Evolutionary conservation across 2,113 vertebrate species (phyloP), one percentile per base, ranked within the genome.

Genomic region (Bucco capensis): DNA sequence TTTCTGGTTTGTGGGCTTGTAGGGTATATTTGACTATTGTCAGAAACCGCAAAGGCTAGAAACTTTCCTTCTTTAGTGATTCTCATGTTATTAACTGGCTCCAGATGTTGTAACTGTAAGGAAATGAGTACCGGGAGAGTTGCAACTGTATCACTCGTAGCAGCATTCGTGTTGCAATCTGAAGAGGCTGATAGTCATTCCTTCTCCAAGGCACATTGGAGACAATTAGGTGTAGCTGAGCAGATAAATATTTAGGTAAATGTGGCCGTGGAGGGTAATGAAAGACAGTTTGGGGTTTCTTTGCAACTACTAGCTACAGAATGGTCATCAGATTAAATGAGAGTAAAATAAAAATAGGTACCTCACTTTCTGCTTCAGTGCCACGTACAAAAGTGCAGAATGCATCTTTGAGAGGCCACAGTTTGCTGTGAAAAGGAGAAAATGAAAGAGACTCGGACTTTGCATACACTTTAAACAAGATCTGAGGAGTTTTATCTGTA

Each of bases 1-100:
- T 77, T 88, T 94, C 73, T 93, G 69, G 44, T 84, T 86, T 95
- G 66, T 67, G 70, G 80, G 73, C 50, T 90, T 90, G 44, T 83
- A 84, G 44, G 24, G 15, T 61, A 2, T 75, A 56, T 84, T 57
- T 49, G 66, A 92, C 13, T 67, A 66, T 50, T 70, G 81, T 82
- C 49, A 61, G 80, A 86, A 93, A 93, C 83, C 22, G 0, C 81
- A 90, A 51, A 60, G 60, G 16, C 65, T 83, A 38, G 71, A 73
- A 42, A 80, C 64, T 64, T 92, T 58, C 49, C 28, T 74, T 37
- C 60, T 71, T 86, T 91, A 90, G 70, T 65, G 65, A 84, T 86
- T 84, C 57, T 86, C 38, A 2, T 37, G 12, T 53, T 71, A 74
- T 56, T 92, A 90, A 94, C 37, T 79, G 82, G 19, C 44, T 95